Base-by-base conservation (phyloP, 2,888 invertebrate species). In the Lamellibrachia satsuma region DNA sequence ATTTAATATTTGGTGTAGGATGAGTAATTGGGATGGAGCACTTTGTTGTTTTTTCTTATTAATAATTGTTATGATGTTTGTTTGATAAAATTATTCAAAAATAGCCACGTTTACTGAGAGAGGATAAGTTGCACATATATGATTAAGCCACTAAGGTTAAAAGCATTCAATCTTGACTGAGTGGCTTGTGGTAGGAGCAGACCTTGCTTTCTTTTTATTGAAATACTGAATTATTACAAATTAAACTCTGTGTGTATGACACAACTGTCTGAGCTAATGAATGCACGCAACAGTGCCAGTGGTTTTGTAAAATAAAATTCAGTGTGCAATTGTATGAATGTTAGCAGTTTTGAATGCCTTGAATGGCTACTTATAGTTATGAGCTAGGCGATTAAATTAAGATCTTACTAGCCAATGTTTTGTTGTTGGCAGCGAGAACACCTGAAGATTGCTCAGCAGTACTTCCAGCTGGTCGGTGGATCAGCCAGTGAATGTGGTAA, bases 381-480 rank as follows among this genome's bases (percentile, higher is more conserved):
- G 22, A 22, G 2, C 15, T 75, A 22, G 75, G 1, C 22, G 75
- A 75, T 39, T 39, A 39, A n/a, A 75, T 22, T 15, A 75, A 75
- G 22, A 15, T 22, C 22, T 22, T 15, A 75, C 22, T 22, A 15
- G 22, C 8, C 9, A 55, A 9, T 55, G 55, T 55, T 22, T 75
- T 15, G n/a, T 22, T 75, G 75, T 75, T 75, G 75, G n/a, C 96
- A 99, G 99, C 97, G 98, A 94, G 99, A 99, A 94, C 98, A 99
- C 96, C 97, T 99, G 94, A 99, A 99, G 97, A 97, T 98, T 15
- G 99, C 99, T 0, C 99, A 99, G 96, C 99, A 99, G 96, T 99
- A 98, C 96, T 98, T 99, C 96, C 99, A 99, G 96, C 97, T 99
- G 93, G 99, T 99, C 3, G 99, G 99, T 93, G 98, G 99, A 94